Conservation (phyloP, 2,888 invertebrate species). For the Callyntrura sp. region DNA sequence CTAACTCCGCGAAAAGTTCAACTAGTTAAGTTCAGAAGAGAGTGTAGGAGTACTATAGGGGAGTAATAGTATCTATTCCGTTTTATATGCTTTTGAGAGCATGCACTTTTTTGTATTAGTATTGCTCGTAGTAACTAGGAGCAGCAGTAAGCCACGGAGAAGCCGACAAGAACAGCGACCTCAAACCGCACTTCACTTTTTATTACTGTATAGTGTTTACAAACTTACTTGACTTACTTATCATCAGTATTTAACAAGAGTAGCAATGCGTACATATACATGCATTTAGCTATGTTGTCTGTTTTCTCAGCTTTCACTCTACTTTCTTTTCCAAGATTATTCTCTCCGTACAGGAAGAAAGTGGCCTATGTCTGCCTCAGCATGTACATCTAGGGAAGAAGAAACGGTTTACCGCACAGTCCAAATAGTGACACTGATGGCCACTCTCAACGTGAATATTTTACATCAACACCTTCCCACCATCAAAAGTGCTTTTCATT, state of each 20-base stretch:
- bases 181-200: conserved; percentile 76
- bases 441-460: conserved; percentile 70
- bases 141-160: neutral
- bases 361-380: neutral
- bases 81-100: conserved; percentile 23
- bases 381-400: conserved; percentile 22
- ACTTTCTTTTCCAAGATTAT: neutral
- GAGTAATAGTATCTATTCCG: neutral
- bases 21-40: neutral
- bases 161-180: conserved; percentile 62
- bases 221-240: conserved; percentile 51
- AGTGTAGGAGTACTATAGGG: too few relatives aligned
- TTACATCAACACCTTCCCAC: conserved; percentile 54
- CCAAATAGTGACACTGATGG: conserved; percentile 67
- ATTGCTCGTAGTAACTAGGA: too few relatives aligned
- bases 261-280: neutral
- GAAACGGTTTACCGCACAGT: conserved; percentile 59
- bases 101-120: neutral
- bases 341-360: neutral
- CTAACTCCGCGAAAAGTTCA: conserved; percentile 29
- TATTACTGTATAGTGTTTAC: conserved; percentile 51
- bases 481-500: conserved; percentile 68
- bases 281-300: too few relatives aligned
- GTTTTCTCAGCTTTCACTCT: neutral
- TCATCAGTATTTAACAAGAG: conserved; percentile 37